These are phyloP conservation scores for Tetranychus truncatus DNA, from an alignment of 2,888 invertebrate species.

Conservation along the genomic window DNA sequence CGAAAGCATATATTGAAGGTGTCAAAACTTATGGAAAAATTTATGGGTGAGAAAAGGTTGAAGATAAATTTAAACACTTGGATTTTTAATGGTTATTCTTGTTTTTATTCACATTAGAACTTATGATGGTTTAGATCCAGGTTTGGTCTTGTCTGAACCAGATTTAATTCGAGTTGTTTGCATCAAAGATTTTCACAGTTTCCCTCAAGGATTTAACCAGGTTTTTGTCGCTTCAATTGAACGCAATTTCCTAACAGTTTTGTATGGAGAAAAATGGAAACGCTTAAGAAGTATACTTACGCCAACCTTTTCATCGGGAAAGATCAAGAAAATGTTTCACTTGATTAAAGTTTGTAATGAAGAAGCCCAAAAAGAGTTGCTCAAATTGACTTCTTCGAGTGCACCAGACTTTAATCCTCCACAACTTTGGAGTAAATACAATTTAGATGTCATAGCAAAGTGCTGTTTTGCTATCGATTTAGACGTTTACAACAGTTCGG, in stretches of 20 bases:
- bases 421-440: neutral
- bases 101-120: neutral
- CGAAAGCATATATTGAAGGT: neutral
- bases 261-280: constrained; percentile 15
- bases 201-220: neutral
- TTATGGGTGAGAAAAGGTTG: neutral
- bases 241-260: neutral
- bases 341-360: constrained; percentile 1
- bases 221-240: neutral
- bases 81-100: neutral
- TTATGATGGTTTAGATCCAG: neutral
- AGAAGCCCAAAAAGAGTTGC: neutral
- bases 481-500: neutral
- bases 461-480: constrained; percentile 28
- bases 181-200: neutral
- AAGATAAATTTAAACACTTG: neutral
- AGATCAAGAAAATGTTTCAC: constrained; percentile 15
- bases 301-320: constrained; percentile 18
- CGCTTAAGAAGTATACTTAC: constrained; percentile 11
- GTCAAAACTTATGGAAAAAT: neutral
- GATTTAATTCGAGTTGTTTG: neutral
- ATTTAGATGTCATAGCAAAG: neutral
- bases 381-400: neutral
- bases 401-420: neutral
- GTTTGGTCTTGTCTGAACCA: neutral